Conservation (phyloP, 92 coral and sea anemone species). For the Epizoanthus ramosus region DNA sequence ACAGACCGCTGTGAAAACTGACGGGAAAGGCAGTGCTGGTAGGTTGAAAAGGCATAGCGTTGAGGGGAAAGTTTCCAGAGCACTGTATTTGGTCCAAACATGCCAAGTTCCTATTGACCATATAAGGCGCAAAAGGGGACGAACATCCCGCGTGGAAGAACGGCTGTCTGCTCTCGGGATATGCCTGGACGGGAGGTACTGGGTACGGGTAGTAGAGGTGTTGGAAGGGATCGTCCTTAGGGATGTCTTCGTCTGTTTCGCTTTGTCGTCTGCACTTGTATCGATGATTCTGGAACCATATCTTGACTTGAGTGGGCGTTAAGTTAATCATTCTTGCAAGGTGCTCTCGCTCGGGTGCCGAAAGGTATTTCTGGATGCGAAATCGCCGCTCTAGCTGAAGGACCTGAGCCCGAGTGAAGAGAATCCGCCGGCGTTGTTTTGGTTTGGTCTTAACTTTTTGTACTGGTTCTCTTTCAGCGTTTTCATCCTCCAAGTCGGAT, state of each 20-base stretch:
- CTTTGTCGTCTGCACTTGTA: slow-evolving; percentile 91
- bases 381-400: slow-evolving; percentile 93
- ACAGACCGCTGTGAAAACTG: slow-evolving; percentile 32
- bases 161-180: slow-evolving; percentile 36
- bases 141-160: slow-evolving; percentile 43
- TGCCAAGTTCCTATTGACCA: slow-evolving; percentile 41
- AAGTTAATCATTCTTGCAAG: slow-evolving; percentile 93
- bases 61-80: slow-evolving; percentile 44
- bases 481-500: neutral
- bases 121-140: slow-evolving; percentile 42
- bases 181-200: slow-evolving; percentile 30
- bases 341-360: slow-evolving; percentile 96
- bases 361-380: slow-evolving; percentile 91
- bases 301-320: slow-evolving; percentile 95
- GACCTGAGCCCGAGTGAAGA: slow-evolving; percentile 92
- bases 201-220: slow-evolving; percentile 41
- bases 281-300: slow-evolving; percentile 99
- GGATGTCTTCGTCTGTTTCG: slow-evolving; percentile 44
- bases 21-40: slow-evolving; percentile 31
- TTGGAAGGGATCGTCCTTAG: slow-evolving; percentile 32
- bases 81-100: slow-evolving; percentile 32
- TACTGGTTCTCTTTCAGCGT: slow-evolving; percentile 30
- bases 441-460: slow-evolving; percentile 32
- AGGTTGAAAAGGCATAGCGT: slow-evolving; percentile 35
- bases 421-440: slow-evolving; percentile 84